Evolutionary conservation across 2,797 vertebrate species (phyloP).

Genomic region (Cyprinodon diabolis): DNA sequence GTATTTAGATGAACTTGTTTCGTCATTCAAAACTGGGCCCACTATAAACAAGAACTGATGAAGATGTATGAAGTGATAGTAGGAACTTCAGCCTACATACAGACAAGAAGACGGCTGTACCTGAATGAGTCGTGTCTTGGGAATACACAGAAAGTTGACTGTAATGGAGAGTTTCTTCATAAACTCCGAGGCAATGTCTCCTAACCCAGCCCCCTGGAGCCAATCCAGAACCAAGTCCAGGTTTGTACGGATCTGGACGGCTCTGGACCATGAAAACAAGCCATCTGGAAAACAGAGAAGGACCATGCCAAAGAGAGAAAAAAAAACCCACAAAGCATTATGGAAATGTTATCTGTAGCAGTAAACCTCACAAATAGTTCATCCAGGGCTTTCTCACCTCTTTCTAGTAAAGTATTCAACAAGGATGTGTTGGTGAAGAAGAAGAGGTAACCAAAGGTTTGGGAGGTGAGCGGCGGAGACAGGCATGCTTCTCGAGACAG

Average conservation of each 20-base stretch:
- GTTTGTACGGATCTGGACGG: constrained; percentile 92
- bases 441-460: constrained; percentile 95
- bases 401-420: constrained; percentile 91
- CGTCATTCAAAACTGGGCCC: neutral
- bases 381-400: constrained; percentile 80
- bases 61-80: neutral
- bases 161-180: constrained; percentile 91
- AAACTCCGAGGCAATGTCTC: constrained; percentile 92
- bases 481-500: constrained; percentile 88
- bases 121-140: constrained; percentile 91
- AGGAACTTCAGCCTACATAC: neutral
- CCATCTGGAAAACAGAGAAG: constrained; percentile 67
- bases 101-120: constrained; percentile 63
- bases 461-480: constrained; percentile 91
- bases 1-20: neutral
- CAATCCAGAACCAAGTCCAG: constrained; percentile 92
- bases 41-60: neutral
- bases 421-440: constrained; percentile 95
- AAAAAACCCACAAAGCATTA: neutral
- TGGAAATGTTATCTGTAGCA: neutral
- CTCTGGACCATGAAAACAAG: constrained; percentile 93
- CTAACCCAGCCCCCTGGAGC: constrained; percentile 90
- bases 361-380: neutral
- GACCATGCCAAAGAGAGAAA: neutral
- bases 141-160: constrained; percentile 92